phyloP scores from a whole-genome alignment of 2,888 invertebrate genomes.

The Lamproptera curius region DNA sequence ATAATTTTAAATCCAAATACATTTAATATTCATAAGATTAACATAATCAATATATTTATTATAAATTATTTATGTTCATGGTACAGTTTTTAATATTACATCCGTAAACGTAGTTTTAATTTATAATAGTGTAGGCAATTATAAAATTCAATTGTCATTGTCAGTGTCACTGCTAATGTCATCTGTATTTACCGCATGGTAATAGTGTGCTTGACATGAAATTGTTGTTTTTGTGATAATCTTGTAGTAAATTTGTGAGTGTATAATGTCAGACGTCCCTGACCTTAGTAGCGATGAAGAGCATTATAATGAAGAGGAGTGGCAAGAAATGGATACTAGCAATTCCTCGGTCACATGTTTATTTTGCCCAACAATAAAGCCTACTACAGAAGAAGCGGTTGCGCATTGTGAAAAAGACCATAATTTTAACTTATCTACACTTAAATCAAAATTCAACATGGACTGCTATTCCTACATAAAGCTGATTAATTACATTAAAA shows the following conservation, averaged over 20 bases:
- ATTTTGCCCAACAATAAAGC: slow-evolving; percentile 82
- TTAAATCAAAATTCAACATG: slow-evolving; percentile 85
- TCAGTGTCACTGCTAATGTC: slow-evolving; percentile 15
- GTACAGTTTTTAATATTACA: too few species aligned
- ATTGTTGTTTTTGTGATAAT: not conserved
- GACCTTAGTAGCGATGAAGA: slow-evolving; percentile 74
- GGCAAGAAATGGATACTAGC: slow-evolving; percentile 70
- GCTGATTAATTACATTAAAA: slow-evolving; percentile 88
- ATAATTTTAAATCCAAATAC: too few species aligned
- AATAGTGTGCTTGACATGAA: slow-evolving; percentile 7
- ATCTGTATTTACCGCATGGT: slow-evolving; percentile 36
- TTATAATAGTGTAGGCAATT: not conserved
- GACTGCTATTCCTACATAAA: slow-evolving; percentile 91
- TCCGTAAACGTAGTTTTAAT: too few species aligned
- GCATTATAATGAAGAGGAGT: slow-evolving; percentile 67
- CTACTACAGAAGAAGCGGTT: slow-evolving; percentile 81
- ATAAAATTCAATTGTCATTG: not conserved
- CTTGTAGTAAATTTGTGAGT: slow-evolving; percentile 2
- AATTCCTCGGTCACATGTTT: slow-evolving; percentile 78
- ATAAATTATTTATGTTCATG: too few species aligned
- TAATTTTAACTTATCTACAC: slow-evolving; percentile 79
- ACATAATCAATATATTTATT: too few species aligned
- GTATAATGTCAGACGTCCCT: slow-evolving; percentile 64
- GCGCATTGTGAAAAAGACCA: slow-evolving; percentile 82
- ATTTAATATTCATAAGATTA: too few species aligned